Percentiles rank a stretch among this genome's conserved stretches.
Conservation (phyloP, 2,888 invertebrate genomes). For the Chorisops tibialis region DNA sequence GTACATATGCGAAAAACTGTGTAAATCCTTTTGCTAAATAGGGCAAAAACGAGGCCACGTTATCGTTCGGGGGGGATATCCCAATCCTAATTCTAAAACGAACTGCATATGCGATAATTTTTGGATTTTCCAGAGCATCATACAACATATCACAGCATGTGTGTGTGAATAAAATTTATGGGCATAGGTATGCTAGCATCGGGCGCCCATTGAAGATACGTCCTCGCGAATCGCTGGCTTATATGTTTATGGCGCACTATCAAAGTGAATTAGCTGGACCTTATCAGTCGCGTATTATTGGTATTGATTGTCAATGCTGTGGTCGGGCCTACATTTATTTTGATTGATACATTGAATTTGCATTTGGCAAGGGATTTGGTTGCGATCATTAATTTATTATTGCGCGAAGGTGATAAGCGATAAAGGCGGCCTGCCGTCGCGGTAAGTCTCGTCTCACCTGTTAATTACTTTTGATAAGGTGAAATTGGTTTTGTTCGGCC, state of each 20-base stretch:
- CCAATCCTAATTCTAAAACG: constrained; percentile 1
- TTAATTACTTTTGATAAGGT: too few relatives aligned
- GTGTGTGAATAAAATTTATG: too few relatives aligned
- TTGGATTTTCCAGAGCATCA: constrained; percentile 11
- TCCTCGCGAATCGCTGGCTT: background rate
- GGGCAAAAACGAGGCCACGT: background rate
- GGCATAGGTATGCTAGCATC: too few relatives aligned
- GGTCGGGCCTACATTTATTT: background rate
- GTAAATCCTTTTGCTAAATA: background rate
- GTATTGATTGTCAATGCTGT: constrained; percentile 4
- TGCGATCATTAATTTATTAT: constrained; percentile 11
- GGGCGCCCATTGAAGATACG: too few relatives aligned
- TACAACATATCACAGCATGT: too few relatives aligned
- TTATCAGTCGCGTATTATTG: constrained; percentile 6
- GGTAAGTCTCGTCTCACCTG: too few relatives aligned
- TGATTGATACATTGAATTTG: constrained; percentile 18
- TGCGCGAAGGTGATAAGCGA: too few relatives aligned
- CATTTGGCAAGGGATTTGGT: constrained; percentile 5
- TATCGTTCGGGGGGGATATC: constrained; percentile 3
- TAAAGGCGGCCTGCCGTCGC: too few relatives aligned
- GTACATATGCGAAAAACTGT: background rate
- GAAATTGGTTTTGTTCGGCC: too few relatives aligned
- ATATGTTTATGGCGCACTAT: background rate
- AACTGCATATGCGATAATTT: constrained; percentile 7
- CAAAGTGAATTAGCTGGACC: constrained; percentile 2